These are phyloP conservation scores for Calonectris borealis DNA, from an alignment of 2,113 vertebrate species.

Conservation along the genomic window DNA sequence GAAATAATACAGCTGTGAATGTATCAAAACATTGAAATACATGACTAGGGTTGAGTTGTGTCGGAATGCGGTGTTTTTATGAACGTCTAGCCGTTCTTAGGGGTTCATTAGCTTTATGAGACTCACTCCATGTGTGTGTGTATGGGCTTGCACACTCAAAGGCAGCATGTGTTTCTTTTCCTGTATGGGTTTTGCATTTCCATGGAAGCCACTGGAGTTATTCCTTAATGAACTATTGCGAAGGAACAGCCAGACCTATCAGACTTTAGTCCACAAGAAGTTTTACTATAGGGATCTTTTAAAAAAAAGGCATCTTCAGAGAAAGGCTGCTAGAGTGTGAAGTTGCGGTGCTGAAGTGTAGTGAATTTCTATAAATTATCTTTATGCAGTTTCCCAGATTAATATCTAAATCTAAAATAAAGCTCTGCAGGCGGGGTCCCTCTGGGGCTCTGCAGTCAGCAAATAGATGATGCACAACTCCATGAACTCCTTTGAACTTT, in stretches of 20 bases:
- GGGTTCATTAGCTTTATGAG: not conserved
- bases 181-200: not conserved
- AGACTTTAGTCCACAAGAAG: not conserved
- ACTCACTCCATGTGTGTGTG: not conserved
- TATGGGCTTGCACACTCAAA: not conserved
- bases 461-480: slow-evolving; percentile 36
- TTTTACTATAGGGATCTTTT: slow-evolving; percentile 5
- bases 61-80: not conserved
- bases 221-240: not conserved
- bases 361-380: slow-evolving; percentile 31
- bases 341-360: not conserved
- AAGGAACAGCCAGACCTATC: not conserved
- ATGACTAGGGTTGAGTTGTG: not conserved
- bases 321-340: slow-evolving; percentile 16
- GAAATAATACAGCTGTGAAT: not conserved
- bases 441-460: slow-evolving; percentile 33
- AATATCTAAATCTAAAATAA: slow-evolving; percentile 61
- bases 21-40: not conserved
- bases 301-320: not conserved
- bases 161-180: not conserved
- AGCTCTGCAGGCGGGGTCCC: not conserved
- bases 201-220: not conserved
- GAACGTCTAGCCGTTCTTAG: not conserved
- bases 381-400: slow-evolving; percentile 46
- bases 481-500: slow-evolving; percentile 54